Base-by-base conservation (phyloP, 2,888 invertebrate species). In the Campoletis raptor region DNA sequence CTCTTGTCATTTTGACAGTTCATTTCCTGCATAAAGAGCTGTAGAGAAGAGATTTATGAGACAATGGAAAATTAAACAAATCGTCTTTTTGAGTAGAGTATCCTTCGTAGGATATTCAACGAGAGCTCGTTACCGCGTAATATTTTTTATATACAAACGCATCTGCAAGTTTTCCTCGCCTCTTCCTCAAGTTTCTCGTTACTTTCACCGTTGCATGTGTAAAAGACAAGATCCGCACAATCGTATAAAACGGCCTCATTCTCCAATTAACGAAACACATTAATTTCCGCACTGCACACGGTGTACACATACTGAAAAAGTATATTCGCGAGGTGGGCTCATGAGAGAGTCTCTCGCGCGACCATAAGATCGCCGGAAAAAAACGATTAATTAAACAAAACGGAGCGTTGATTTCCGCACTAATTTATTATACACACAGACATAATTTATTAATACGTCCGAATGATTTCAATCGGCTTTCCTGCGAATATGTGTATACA, bases 321-420 rank as follows among this genome's bases (percentile, higher is more conserved):
- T 24, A 40, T 61, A 30, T 40, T 52, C n/a, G 24, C 74, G 72
- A 24, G 61, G 67, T 64, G 54, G n/a, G 52, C 67, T n/a, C 66
- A 42, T 40, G 64, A 42, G 57, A 80, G 42, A 40, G 67, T 57
- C 57, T 66, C 57, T 74, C 67, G 30, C 57, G 9, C 24, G 48
- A 72, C 48, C 48, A 36, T 52, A 52, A 36, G n/a, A 36, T 36
- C 48, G 36, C 72, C 69, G 66, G 66, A 52, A 66, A 61, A 61
- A 83, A 86, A 57, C 83, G 74, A 86, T 83, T 86, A 84, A 86
- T 86, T 86, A 86, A 86, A 84, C 84, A 86, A 86, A 84, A 84
- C 79, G 81, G 57, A 86, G 21, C 69, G 86, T 67, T 69, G 77
- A 76, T 66, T 61, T 78, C 54, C 61, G 69, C 69, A 74, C 81